Evolutionary conservation across 2,888 invertebrate species (phyloP).

Genomic region (Caenorhabditis sulstoni): DNA sequence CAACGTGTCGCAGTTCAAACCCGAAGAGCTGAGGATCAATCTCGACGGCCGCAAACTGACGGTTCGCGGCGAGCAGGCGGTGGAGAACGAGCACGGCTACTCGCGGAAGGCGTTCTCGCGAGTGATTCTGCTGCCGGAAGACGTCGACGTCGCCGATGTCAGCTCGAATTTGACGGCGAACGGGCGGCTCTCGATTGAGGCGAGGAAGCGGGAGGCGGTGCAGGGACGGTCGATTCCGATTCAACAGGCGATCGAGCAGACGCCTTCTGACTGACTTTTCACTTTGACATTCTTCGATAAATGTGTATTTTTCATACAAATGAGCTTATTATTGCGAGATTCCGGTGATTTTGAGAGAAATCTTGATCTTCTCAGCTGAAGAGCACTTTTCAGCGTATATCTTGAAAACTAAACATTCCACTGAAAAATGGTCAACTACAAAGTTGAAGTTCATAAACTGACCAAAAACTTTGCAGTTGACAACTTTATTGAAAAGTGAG

Average conservation of each 20-base stretch:
- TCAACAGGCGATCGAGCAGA: slow-evolving; percentile 42
- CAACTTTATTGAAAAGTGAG: too few relatives aligned
- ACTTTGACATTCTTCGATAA: too few relatives aligned
- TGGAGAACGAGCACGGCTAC: slow-evolving; percentile 56
- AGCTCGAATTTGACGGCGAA: slow-evolving; percentile 39
- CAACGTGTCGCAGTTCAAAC: slow-evolving; percentile 63
- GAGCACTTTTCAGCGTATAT: too few relatives aligned
- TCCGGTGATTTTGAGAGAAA: too few relatives aligned
- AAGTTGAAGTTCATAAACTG: too few relatives aligned
- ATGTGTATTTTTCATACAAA: too few relatives aligned
- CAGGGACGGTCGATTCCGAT: slow-evolving; percentile 40
- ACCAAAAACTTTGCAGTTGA: too few relatives aligned
- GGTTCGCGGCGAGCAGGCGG: slow-evolving; percentile 63
- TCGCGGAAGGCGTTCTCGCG: slow-evolving; percentile 64
- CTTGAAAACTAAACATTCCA: too few relatives aligned
- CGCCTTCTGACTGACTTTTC: slow-evolving; percentile 25
- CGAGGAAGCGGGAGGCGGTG: slow-evolving; percentile 37
- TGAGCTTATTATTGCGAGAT: too few relatives aligned
- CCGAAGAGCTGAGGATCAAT: slow-evolving; percentile 66
- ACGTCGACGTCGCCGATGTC: slow-evolving; percentile 58
- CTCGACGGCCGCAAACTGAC: slow-evolving; percentile 61
- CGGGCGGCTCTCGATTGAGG: slow-evolving; percentile 61
- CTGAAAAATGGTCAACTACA: too few relatives aligned
- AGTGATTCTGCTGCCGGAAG: slow-evolving; percentile 57
- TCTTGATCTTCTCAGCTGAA: too few relatives aligned